phyloP scores from a whole-genome alignment of 2,113 vertebrate genomes.

The Pterocles orientalis region DNA sequence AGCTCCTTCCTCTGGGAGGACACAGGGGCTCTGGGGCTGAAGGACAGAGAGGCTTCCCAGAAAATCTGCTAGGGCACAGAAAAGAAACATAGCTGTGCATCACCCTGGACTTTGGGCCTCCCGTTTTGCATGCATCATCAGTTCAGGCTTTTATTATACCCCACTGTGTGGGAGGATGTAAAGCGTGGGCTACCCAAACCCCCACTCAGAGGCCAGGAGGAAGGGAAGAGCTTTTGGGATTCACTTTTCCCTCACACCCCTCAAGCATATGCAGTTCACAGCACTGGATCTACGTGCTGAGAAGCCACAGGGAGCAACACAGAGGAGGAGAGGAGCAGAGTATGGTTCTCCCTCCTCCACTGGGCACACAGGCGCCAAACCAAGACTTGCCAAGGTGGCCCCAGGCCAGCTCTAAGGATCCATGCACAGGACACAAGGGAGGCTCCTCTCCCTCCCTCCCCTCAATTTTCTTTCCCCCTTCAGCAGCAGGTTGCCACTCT shows the following conservation, averaged over 20 bases:
- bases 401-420: background rate
- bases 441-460: background rate
- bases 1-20: background rate
- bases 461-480: background rate
- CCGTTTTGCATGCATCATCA: background rate
- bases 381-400: background rate
- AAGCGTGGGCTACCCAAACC: background rate
- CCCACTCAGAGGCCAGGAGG: background rate
- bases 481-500: background rate
- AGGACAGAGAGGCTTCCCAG: background rate
- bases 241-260: background rate
- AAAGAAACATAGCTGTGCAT: background rate
- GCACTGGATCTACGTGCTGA: background rate
- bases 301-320: background rate
- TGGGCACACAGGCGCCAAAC: background rate
- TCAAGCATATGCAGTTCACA: fast-evolving
- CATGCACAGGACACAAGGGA: background rate
- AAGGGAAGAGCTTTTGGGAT: background rate
- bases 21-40: fast-evolving
- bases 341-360: background rate
- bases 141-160: background rate
- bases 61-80: background rate
- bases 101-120: background rate
- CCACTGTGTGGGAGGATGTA: fast-evolving
- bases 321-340: background rate